Evolutionary conservation across 2,113 vertebrate species (phyloP).

Genomic region (Monarcha castaneiventris): DNA sequence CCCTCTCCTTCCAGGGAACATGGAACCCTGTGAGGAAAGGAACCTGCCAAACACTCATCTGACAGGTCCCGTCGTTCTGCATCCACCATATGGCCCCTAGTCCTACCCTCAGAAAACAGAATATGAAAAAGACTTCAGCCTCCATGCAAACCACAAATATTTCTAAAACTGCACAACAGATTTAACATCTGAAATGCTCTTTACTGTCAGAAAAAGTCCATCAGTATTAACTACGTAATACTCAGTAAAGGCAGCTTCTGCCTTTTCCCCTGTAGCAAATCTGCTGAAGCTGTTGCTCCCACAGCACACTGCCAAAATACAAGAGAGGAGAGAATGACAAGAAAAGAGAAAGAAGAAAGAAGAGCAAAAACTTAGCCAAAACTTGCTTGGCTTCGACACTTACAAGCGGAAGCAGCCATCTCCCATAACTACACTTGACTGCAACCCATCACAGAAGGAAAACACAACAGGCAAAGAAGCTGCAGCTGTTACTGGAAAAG

Average conservation of each 20-base stretch:
- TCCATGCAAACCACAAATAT: not conserved
- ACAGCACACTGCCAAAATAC: not conserved
- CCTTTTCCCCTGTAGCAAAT: not conserved
- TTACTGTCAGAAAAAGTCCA: not conserved
- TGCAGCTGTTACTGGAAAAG: slow-evolving; percentile 55
- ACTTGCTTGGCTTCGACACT: slow-evolving; percentile 36
- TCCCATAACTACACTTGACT: slow-evolving; percentile 35
- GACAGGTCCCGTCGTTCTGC: not conserved
- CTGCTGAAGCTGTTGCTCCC: not conserved
- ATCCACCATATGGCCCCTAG: not conserved
- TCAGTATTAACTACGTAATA: not conserved
- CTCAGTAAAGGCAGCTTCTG: not conserved
- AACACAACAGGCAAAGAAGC: slow-evolving; percentile 58
- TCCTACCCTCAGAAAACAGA: not conserved
- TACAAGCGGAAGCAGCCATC: not conserved
- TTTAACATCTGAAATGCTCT: not conserved
- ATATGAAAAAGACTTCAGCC: not conserved
- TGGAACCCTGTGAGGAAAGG: not conserved
- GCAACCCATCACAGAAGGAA: slow-evolving; percentile 59
- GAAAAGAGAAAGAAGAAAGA: not conserved
- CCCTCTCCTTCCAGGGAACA: not conserved
- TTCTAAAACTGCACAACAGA: not conserved
- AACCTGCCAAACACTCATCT: not conserved
- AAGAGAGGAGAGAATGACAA: not conserved
- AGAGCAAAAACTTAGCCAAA: slow-evolving; percentile 21